Conservation (phyloP, 2,113 vertebrate species). For the Sceloporus tristichus region DNA sequence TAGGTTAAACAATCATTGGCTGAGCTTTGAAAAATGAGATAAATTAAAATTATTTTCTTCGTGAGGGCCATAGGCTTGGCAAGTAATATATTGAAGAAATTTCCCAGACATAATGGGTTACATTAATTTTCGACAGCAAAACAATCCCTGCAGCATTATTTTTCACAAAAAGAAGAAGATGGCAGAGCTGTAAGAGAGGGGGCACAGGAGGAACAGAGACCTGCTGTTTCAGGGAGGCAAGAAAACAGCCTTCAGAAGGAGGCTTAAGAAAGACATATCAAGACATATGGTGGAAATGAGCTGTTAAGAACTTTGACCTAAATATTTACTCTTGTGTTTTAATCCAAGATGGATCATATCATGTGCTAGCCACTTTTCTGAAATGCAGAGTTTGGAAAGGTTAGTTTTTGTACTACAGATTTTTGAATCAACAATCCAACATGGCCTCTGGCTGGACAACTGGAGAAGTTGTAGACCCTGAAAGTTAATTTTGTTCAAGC, state of each 20-base stretch:
- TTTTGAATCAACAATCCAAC: too few relatives aligned
- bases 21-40: constrained; percentile 84
- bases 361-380: background rate
- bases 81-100: constrained; percentile 85
- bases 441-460: too few relatives aligned
- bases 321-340: constrained; percentile 61
- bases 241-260: constrained; percentile 67
- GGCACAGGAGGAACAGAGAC: background rate
- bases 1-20: constrained; percentile 84
- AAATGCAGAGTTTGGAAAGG: background rate
- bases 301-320: constrained; percentile 63
- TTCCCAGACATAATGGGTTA: constrained; percentile 82
- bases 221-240: constrained; percentile 64
- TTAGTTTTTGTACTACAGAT: too few relatives aligned
- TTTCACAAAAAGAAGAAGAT: constrained; percentile 72
- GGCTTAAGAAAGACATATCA: constrained; percentile 66
- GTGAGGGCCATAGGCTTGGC: constrained; percentile 76
- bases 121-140: constrained; percentile 85
- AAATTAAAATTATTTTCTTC: constrained; percentile 86
- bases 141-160: constrained; percentile 81
- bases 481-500: too few relatives aligned
- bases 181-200: constrained; percentile 10
- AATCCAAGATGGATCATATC: background rate
- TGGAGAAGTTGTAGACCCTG: too few relatives aligned
- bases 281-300: constrained; percentile 49